Percentiles rank a stretch among this genome's conserved stretches.
Conservation (phyloP, 2,797 vertebrate species). For the Aphelocoma californica region DNA sequence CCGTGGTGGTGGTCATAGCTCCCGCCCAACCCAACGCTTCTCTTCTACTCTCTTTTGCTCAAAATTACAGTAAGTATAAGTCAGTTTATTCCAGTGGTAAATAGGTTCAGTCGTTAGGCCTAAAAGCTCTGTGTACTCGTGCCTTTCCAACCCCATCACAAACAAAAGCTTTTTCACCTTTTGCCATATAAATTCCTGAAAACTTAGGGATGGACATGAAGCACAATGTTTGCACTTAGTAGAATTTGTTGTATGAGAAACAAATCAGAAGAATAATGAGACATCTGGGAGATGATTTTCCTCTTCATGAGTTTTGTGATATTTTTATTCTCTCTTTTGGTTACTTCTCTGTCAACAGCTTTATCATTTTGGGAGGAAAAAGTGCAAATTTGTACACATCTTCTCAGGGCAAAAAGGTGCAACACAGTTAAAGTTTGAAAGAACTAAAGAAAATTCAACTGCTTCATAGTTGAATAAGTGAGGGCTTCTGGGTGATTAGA, state of each 20-base stretch:
- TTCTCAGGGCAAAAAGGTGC: not conserved
- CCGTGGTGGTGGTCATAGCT: not conserved
- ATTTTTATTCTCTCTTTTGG: not conserved
- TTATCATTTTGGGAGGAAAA: not conserved
- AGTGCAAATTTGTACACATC: not conserved
- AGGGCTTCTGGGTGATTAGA: not conserved
- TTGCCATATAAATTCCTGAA: not conserved
- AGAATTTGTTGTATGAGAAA: not conserved
- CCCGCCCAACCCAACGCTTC: fast-evolving
- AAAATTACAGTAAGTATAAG: not conserved
- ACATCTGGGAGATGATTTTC: not conserved
- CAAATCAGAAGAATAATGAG: not conserved
- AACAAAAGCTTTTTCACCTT: not conserved
- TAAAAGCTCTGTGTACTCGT: fast-evolving
- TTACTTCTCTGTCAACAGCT: not conserved
- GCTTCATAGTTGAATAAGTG: not conserved
- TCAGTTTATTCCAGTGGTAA: not conserved
- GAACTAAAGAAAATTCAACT: not conserved
- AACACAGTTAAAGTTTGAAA: not conserved
- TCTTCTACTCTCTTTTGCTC: not conserved
- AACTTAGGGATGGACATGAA: not conserved
- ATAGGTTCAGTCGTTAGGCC: not conserved
- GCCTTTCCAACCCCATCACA: not conserved
- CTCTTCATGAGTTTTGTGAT: not conserved
- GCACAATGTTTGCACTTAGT: not conserved